A percentile compares a stretch with the other conserved stretches of the same genome.
Evolutionary conservation across 2,888 invertebrate species (phyloP).

Genomic region (Tiliacea citrago): DNA sequence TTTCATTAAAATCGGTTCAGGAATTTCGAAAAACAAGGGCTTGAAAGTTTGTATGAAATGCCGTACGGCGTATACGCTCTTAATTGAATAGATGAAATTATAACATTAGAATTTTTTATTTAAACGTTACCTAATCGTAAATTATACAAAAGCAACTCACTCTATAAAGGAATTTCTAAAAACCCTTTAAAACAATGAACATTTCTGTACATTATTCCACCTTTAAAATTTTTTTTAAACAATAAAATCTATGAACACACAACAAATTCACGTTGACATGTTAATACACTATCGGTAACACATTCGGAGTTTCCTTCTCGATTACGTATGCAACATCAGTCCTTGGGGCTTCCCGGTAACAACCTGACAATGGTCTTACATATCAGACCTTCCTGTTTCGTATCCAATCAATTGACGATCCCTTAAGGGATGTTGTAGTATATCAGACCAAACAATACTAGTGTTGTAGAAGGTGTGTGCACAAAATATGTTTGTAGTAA

Average conservation of each 20-base stretch:
- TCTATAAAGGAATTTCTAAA: too few relatives aligned
- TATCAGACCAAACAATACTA: background rate
- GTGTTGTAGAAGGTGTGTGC: background rate
- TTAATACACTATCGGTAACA: conserved; percentile 21
- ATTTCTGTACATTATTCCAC: too few relatives aligned
- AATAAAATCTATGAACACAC: background rate
- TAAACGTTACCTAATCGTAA: too few relatives aligned
- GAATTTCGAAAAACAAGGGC: too few relatives aligned
- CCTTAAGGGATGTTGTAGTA: conserved; percentile 45
- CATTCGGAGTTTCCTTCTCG: conserved; percentile 19
- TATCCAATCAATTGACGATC: conserved; percentile 68
- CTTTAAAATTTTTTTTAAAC: too few relatives aligned
- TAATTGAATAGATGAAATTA: too few relatives aligned
- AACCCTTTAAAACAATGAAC: too few relatives aligned
- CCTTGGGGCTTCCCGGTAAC: conserved; percentile 49
- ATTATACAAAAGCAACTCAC: background rate
- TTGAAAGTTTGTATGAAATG: too few relatives aligned
- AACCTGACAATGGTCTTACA: conserved; percentile 64
- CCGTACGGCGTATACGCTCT: too few relatives aligned
- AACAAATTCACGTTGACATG: conserved; percentile 2
- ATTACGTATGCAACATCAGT: conserved; percentile 67
- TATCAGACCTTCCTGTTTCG: conserved; percentile 66
- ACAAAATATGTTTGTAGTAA: background rate
- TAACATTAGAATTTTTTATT: too few relatives aligned
- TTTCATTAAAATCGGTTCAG: too few relatives aligned